These are phyloP conservation scores for Alligator mississippiensis DNA, from an alignment of 2,113 vertebrate species.

Conservation along the genomic window DNA sequence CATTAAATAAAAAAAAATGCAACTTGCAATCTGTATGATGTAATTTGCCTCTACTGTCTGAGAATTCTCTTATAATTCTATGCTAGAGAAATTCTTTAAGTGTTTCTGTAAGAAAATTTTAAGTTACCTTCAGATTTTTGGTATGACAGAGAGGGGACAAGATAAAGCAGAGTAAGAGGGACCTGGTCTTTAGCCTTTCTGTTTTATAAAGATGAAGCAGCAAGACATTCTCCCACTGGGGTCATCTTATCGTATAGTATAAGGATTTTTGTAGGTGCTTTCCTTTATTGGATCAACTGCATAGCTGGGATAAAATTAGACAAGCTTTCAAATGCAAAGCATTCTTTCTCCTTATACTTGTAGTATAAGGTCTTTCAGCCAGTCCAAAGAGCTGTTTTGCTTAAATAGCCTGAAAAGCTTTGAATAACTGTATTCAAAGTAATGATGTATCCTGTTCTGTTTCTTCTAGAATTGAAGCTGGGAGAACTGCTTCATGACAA, in stretches of 20 bases:
- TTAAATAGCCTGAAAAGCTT: background rate
- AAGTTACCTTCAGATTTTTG: background rate
- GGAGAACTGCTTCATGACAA: constrained; percentile 99
- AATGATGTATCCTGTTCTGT: constrained; percentile 46
- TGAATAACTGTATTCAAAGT: background rate
- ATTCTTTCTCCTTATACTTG: background rate
- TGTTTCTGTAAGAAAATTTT: background rate
- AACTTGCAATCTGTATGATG: background rate
- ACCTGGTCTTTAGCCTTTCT: background rate
- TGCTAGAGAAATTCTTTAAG: background rate
- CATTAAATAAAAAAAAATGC: background rate
- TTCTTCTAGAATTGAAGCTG: constrained; percentile 91
- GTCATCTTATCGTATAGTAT: too few relatives aligned
- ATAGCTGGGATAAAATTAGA: too few relatives aligned
- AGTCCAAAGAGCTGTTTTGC: background rate
- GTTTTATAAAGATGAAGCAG: background rate
- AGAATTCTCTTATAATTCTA: background rate
- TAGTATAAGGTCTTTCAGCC: background rate
- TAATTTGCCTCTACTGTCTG: background rate
- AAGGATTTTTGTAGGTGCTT: too few relatives aligned
- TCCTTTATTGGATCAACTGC: too few relatives aligned
- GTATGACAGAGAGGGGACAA: background rate
- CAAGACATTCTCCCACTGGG: too few relatives aligned
- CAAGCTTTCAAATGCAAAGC: background rate
- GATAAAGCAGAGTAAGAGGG: background rate